phyloP scores from a whole-genome alignment of 2,797 vertebrate genomes.

The Fringilla coelebs region DNA sequence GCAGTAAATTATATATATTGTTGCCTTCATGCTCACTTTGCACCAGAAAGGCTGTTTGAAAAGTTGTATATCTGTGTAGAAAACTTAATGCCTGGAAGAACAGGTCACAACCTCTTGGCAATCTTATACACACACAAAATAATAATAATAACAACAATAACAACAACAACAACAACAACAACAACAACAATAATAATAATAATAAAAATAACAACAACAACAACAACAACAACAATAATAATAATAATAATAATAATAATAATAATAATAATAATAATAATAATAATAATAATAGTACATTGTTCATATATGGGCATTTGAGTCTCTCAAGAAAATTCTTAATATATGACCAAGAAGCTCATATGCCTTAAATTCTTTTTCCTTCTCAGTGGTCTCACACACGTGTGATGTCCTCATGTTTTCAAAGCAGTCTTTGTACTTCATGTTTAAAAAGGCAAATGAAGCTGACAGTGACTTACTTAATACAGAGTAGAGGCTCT shows the following conservation, averaged over 20 bases:
- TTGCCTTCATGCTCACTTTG: not conserved
- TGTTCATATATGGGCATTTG: not conserved
- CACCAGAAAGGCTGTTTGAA: not conserved
- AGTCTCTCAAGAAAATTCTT: not conserved
- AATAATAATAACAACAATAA: too few species aligned
- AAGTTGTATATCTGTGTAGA: not conserved
- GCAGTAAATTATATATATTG: not conserved
- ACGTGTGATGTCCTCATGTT: not conserved
- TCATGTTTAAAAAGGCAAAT: not conserved
- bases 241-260: too few species aligned
- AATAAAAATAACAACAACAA: not conserved
- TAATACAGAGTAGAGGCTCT: not conserved
- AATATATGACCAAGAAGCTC: not conserved
- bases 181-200: not conserved
- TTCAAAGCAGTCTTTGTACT: not conserved
- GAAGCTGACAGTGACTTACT: not conserved
- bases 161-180: too few species aligned
- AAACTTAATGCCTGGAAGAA: not conserved
- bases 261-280: not conserved
- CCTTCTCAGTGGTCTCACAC: not conserved
- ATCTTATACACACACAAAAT: not conserved
- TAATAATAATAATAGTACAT: not conserved
- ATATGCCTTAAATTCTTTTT: not conserved
- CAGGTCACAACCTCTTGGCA: not conserved
- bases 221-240: too few species aligned